These are phyloP conservation scores for Vombatus ursinus DNA, from an alignment of 2,113 vertebrate genomes.

Conservation along the genomic window DNA sequence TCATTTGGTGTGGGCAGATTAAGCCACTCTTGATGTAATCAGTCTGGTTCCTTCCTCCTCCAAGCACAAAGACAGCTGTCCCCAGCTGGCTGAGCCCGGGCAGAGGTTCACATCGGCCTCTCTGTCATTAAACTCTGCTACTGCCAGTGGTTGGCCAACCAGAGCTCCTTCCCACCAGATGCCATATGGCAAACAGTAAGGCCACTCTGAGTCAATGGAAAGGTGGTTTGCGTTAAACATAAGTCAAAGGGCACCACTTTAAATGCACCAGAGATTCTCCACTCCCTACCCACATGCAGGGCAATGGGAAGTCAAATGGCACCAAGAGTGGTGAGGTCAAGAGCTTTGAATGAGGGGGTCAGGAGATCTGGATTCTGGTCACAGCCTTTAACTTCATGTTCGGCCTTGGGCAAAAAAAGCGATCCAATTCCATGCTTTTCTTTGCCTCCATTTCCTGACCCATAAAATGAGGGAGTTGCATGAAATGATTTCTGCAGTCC, in stretches of 20 bases:
- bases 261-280: neutral
- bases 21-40: neutral
- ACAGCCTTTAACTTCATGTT: neutral
- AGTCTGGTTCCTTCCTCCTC: conserved; percentile 11
- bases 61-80: conserved; percentile 31
- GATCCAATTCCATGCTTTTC: neutral
- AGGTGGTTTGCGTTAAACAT: conserved; percentile 19
- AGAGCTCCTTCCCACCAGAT: conserved; percentile 6
- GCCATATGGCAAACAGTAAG: neutral
- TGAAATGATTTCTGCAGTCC: neutral
- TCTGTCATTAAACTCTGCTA: neutral
- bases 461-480: neutral
- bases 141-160: neutral
- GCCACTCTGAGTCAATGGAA: neutral
- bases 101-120: neutral
- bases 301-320: neutral
- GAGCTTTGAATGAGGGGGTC: neutral
- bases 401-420: neutral
- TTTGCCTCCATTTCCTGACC: neutral
- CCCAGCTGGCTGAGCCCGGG: neutral
- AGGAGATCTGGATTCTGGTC: neutral
- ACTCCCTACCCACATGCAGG: neutral
- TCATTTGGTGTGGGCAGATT: conserved; percentile 14
- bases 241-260: neutral
- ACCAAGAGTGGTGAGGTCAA: neutral